phyloP scores from a whole-genome alignment of 2,797 vertebrate species.

The Rachycentron canadum region DNA sequence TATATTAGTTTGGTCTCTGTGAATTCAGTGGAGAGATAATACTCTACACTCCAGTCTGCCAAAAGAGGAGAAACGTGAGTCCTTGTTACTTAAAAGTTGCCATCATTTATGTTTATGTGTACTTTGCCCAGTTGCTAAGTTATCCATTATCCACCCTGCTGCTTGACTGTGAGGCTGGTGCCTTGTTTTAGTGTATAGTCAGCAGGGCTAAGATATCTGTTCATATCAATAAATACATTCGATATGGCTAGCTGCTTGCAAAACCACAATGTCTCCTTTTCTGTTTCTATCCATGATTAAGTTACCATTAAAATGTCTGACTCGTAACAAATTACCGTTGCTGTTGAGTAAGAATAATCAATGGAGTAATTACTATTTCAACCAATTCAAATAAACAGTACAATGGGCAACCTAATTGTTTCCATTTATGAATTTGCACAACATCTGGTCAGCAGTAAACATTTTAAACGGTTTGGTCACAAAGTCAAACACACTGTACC shows the following conservation, averaged over 20 bases:
- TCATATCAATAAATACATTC: neutral
- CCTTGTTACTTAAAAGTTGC: neutral
- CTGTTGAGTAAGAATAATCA: too few relatives aligned
- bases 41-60: too few relatives aligned
- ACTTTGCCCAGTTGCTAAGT: neutral
- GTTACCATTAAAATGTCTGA: neutral
- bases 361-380: too few relatives aligned
- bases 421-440: neutral
- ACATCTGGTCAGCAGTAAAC: neutral
- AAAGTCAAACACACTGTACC: neutral
- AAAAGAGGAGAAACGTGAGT: neutral
- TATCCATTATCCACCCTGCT: neutral
- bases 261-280: neutral
- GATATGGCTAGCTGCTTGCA: neutral
- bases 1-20: neutral
- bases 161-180: too few relatives aligned
- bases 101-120: neutral
- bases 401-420: too few relatives aligned
- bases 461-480: neutral
- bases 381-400: too few relatives aligned
- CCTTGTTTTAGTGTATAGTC: neutral
- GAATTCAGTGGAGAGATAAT: neutral
- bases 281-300: neutral
- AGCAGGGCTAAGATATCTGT: neutral
- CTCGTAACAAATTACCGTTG: neutral